Conservation (phyloP, 2,888 invertebrate genomes). For the Clistopyga incitator region DNA sequence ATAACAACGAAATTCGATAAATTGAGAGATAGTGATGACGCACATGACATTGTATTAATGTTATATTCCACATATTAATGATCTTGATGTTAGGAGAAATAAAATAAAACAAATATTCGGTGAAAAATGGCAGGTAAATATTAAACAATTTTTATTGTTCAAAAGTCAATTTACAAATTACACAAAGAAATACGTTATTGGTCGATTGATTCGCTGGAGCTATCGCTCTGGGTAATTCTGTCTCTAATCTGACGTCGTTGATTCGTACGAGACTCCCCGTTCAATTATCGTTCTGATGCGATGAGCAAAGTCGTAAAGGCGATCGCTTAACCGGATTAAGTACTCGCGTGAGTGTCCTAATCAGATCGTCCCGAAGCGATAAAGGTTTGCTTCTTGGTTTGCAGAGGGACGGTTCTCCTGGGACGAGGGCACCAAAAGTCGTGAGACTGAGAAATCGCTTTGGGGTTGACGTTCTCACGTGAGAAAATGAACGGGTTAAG, state of each 20-base stretch:
- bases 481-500: constrained; percentile 5
- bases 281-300: constrained; percentile 64
- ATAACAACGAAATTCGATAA: constrained; percentile 1
- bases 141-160: background rate
- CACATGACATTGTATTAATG: background rate
- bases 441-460: constrained; percentile 22
- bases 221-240: background rate
- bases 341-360: constrained; percentile 54
- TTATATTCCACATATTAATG: background rate
- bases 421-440: constrained; percentile 36
- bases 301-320: constrained; percentile 64
- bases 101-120: background rate
- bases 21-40: constrained; percentile 4
- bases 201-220: constrained; percentile 5
- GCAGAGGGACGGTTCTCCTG: constrained; percentile 25
- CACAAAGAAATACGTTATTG: background rate
- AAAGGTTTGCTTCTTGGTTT: constrained; percentile 38
- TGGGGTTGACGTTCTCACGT: constrained; percentile 42
- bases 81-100: background rate
- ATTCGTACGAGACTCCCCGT: constrained; percentile 35
- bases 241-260: constrained; percentile 16
- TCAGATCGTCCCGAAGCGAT: constrained; percentile 61
- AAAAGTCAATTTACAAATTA: background rate
- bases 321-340: constrained; percentile 62
- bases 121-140: background rate